A percentile compares a stretch with the other conserved stretches of the same genome.
phyloP scores from a whole-genome alignment of 2,113 vertebrate species.

The Carassius gibelio region DNA sequence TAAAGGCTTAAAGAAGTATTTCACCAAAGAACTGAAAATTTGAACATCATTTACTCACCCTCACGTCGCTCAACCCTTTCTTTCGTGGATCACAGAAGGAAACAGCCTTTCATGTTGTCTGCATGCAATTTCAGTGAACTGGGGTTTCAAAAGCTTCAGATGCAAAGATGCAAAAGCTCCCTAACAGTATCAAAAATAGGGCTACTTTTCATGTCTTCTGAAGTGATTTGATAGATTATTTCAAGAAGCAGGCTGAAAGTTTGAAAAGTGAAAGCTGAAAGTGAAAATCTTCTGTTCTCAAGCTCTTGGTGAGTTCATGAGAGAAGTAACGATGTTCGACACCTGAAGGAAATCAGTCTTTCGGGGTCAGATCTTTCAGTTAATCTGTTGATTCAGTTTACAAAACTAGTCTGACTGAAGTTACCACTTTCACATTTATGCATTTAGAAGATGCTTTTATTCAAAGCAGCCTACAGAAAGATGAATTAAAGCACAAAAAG shows the following conservation, averaged over 20 bases:
- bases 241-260: neutral
- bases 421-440: too few relatives aligned
- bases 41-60: neutral
- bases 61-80: neutral
- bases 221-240: neutral
- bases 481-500: too few relatives aligned
- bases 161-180: neutral
- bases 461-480: too few relatives aligned
- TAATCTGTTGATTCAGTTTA: neutral
- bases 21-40: neutral
- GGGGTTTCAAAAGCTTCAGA: neutral
- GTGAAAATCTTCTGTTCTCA: neutral
- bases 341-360: neutral
- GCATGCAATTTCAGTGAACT: neutral
- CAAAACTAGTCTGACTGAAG: neutral
- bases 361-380: neutral
- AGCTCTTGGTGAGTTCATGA: neutral
- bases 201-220: neutral
- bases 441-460: too few relatives aligned
- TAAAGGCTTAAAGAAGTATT: neutral
- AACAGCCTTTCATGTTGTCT: neutral
- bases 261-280: neutral
- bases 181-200: neutral
- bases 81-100: neutral
- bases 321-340: neutral